Percentiles rank a stretch among this genome's conserved stretches.
phyloP scores from a whole-genome alignment of 1,140 invertebrate species.

The Drosophila varians region DNA sequence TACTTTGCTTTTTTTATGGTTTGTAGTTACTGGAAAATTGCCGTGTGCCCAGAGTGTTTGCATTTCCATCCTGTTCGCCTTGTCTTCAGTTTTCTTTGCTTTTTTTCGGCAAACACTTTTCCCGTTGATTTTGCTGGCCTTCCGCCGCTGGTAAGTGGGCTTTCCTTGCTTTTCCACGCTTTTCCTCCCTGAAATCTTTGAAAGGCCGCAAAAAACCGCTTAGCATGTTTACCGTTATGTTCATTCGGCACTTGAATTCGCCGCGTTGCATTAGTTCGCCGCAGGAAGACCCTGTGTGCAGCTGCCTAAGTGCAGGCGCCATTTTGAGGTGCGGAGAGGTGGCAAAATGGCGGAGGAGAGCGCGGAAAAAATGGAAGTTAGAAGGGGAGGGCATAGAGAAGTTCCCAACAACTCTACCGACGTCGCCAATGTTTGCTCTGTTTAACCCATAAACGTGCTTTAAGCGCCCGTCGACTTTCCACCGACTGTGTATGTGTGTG shows the following conservation, averaged over 20 bases:
- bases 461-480: conserved; percentile 32
- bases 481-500: conserved; percentile 11
- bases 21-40: not conserved
- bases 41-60: conserved; percentile 62
- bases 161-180: conserved; percentile 10
- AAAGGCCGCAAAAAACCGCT: conserved; percentile 61
- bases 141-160: conserved; percentile 7
- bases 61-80: conserved; percentile 59
- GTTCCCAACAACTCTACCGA: conserved; percentile 45
- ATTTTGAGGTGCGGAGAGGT: conserved; percentile 22
- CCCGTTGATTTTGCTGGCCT: conserved; percentile 64
- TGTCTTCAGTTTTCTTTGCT: conserved; percentile 15
- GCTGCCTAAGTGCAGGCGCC: conserved; percentile 52
- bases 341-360: conserved; percentile 25
- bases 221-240: conserved; percentile 80
- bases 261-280: conserved; percentile 77
- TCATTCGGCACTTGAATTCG: conserved; percentile 74
- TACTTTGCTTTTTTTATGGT: not conserved
- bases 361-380: conserved; percentile 9
- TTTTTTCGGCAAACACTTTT: conserved; percentile 66
- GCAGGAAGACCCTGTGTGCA: conserved; percentile 35
- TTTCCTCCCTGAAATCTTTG: conserved; percentile 14
- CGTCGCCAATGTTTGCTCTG: conserved; percentile 69
- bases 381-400: conserved; percentile 12
- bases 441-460: conserved; percentile 75